Evolutionary conservation across 2,797 vertebrate species (phyloP).

Genomic region (Falco biarmicus): DNA sequence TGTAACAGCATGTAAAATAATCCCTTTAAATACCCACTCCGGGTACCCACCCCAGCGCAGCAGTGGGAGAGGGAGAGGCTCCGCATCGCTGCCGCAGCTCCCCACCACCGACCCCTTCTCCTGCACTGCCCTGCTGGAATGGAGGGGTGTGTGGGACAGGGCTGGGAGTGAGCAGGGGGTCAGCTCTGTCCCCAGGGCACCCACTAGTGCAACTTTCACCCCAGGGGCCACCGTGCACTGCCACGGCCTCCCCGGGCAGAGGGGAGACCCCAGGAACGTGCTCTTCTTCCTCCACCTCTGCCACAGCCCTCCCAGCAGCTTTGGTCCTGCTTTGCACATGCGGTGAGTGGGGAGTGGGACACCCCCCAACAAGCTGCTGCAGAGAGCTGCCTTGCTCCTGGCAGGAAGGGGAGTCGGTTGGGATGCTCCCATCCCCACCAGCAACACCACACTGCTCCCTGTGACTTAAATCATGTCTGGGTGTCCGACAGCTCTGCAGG

Average conservation of each 20-base stretch:
- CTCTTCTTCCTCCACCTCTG: background rate
- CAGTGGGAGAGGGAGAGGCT: background rate
- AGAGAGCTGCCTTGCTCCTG: background rate
- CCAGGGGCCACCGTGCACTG: background rate
- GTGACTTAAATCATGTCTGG: background rate
- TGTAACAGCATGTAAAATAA: background rate
- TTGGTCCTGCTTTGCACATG: background rate
- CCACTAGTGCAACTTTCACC: rapidly evolving
- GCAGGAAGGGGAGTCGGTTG: rapidly evolving
- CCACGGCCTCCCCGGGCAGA: rapidly evolving
- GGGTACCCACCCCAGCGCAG: rapidly evolving
- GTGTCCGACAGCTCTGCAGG: background rate
- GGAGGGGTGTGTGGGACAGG: background rate
- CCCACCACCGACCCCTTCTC: background rate
- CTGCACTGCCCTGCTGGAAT: background rate
- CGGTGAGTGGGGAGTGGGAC: background rate
- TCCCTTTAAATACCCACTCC: rapidly evolving
- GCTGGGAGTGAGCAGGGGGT: background rate
- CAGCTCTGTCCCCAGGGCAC: background rate
- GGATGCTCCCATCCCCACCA: background rate
- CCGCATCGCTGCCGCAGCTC: rapidly evolving
- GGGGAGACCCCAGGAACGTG: background rate
- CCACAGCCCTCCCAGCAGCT: background rate
- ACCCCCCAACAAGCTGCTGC: background rate
- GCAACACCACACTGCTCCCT: background rate